Base-by-base conservation (phyloP, 2,797 vertebrate genomes). In the Halcyon chelicuti region DNA sequence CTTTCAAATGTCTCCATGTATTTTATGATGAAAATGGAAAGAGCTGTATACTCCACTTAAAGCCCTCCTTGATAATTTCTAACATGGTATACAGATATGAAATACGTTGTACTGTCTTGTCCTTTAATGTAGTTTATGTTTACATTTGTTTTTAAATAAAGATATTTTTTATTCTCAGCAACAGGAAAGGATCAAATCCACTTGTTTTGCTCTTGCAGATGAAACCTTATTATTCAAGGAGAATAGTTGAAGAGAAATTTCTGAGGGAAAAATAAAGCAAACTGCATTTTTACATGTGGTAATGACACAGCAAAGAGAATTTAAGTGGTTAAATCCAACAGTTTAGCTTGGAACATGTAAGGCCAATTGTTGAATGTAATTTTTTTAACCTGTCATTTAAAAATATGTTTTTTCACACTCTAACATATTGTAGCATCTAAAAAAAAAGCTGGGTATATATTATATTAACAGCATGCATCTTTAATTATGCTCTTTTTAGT, bases 351-450 rank as follows among this genome's bases (percentile, higher is more conserved):
- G 33, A 75, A 51, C 19, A 0, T 47, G 4, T 79, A 68, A 67
- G 17, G 35, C 3, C 15, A 83, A 47, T 29, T 79, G 20, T 10
- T 54, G 9, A 85, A 60, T 46, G 35, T 5, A 51, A 14, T 21
- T 73, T 90, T 77, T 91, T 76, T 95, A 67, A 63, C 22, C 12
- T 75, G 37, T 61, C 40, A n/a, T 85, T 96, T 93, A 62, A 81
- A 96, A 95, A 94, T 90, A 78, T 49, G 22, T 33, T 83, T 90
- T 26, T 71, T 93, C 23, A 3, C 79, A 78, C 12, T 73, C 37
- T 80, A 86, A 77, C 20, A 70, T 94, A 85, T 22, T 78, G 15
- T 39, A 76, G 19, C 28, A 72, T 29, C 51, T 90, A 42, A 65
- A 42, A 81, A 94, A 95, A 92, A 88, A 60, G 1, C 14, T 88